phyloP scores from a whole-genome alignment of 2,888 invertebrate genomes.

The Mythimna vitellina region DNA sequence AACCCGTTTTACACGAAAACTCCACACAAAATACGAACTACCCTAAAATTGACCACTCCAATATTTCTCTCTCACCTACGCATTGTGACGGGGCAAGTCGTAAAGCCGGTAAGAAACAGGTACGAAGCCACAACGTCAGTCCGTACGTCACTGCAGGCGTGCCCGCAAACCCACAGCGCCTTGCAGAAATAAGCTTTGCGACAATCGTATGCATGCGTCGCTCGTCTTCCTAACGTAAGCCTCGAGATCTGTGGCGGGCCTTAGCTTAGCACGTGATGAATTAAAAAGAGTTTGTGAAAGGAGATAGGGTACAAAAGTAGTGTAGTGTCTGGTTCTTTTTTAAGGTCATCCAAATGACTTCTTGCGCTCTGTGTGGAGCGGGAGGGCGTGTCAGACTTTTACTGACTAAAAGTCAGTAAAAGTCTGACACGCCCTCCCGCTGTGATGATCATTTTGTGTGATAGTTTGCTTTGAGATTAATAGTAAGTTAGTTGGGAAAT shows the following conservation, averaged over 20 bases:
- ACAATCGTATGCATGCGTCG: conserved; percentile 58
- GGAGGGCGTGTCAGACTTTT: no score
- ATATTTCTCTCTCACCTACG: conserved; percentile 58
- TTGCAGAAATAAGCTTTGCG: conserved; percentile 65
- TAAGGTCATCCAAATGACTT: no score
- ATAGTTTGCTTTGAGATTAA: no score
- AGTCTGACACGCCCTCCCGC: no score
- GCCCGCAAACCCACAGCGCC: conserved; percentile 65
- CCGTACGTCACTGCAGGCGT: conserved; percentile 57
- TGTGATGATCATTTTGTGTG: no score
- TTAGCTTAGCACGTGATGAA: conserved; percentile 56
- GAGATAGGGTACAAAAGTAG: neutral
- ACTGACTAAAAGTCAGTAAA: no score
- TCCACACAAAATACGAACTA: conserved; percentile 36
- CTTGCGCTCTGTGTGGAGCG: no score
- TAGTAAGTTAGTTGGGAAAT: no score
- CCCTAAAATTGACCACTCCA: conserved; percentile 55
- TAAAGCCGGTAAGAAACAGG: conserved; percentile 58
- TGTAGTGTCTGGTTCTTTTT: no score
- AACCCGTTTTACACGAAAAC: conserved; percentile 15
- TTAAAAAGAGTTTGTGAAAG: conserved; percentile 56
- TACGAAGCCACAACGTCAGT: conserved; percentile 58
- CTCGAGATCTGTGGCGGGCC: conserved; percentile 47
- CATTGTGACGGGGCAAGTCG: conserved; percentile 45
- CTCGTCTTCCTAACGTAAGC: conserved; percentile 45